Percentiles rank a stretch among this genome's conserved stretches.
Conservation (phyloP, 2,888 invertebrate species). For the Branchellion lobata region DNA sequence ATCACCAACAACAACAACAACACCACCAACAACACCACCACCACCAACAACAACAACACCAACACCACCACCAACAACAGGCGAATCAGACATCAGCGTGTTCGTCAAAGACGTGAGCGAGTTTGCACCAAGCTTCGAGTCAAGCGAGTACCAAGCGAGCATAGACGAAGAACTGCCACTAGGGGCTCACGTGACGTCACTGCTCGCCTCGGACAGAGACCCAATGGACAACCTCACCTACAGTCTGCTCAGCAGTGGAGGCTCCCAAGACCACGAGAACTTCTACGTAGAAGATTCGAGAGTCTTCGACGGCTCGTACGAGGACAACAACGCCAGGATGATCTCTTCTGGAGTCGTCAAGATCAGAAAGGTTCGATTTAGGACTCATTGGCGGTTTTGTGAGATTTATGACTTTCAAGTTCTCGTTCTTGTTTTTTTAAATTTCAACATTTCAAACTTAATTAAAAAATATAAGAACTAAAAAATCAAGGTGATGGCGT, state of each 20-base stretch:
- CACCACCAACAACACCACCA: no score
- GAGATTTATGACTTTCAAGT: neutral
- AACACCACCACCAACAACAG: no score
- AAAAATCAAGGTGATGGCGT: neutral
- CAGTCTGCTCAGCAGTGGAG: constrained; percentile 24
- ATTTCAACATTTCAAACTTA: neutral
- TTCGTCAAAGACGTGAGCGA: constrained; percentile 49
- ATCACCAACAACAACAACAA: no score
- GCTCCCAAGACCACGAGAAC: constrained; percentile 17
- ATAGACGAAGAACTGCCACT: constrained; percentile 49
- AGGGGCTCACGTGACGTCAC: constrained; percentile 44
- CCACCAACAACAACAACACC: no score
- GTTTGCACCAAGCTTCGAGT: constrained; percentile 54
- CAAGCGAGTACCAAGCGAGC: constrained; percentile 29
- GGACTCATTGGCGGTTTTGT: neutral
- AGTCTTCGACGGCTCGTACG: constrained; percentile 31
- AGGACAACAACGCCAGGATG: neutral
- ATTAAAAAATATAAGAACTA: neutral
- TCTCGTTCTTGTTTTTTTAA: neutral
- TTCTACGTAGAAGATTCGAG: constrained; percentile 51
- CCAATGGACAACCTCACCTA: constrained; percentile 48
- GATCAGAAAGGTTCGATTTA: constrained; percentile 46
- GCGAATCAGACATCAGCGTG: constrained; percentile 40
- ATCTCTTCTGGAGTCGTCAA: constrained; percentile 48
- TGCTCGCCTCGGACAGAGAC: constrained; percentile 49